Evolutionary conservation across 35 echinoderm and acorn worm species (phyloP), one percentile per base, ranked within the genome.

Genomic region (Apostichopus californicus): DNA sequence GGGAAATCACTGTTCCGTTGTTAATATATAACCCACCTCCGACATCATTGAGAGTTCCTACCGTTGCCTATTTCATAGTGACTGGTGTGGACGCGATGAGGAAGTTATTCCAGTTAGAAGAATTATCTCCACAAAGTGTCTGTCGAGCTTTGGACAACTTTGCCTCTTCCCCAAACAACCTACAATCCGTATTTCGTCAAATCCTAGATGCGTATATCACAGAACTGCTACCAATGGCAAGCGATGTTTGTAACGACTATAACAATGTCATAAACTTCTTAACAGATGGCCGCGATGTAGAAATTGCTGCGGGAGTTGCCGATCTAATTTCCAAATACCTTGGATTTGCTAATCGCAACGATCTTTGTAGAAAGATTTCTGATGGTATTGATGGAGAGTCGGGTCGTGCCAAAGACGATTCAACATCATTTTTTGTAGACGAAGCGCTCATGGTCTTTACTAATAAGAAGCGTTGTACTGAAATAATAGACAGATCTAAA

Each of bases 241-340:
- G 72, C 13, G 61, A 73, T 18, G 8, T 89, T 13, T 89, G 86
- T 89, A 26, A 55, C 23, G 86, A 75, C 60, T 89, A 89, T 8
- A 17, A 85, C 18, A 14, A 25, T 3, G 55, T 85, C 17, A 6
- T 85, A 0, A 61, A 61, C 58, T 61, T 9, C 58, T 11, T 9
- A 8, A 61, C 0, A 9, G 6, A 2, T 9, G 12, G 1, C 12
- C 7, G 12, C 1, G 0, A 12, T 61, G 0, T 1, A 12, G 58
- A 61, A 12, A 5, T 61, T 61, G 1, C 7, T 61, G 12, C 1
- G 0, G 58, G 11, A 61, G 7, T 9, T 61, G 1, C 58, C 12
- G 58, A 61, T 61, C 58, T 61, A 8, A 75, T 75, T 75, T 75
- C 17, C 15, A n/a, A 1, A 20, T 4, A 20, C 6, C 71, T 75